phyloP scores from a whole-genome alignment of 1,140 invertebrate species.

The Penaeus indicus region DNA sequence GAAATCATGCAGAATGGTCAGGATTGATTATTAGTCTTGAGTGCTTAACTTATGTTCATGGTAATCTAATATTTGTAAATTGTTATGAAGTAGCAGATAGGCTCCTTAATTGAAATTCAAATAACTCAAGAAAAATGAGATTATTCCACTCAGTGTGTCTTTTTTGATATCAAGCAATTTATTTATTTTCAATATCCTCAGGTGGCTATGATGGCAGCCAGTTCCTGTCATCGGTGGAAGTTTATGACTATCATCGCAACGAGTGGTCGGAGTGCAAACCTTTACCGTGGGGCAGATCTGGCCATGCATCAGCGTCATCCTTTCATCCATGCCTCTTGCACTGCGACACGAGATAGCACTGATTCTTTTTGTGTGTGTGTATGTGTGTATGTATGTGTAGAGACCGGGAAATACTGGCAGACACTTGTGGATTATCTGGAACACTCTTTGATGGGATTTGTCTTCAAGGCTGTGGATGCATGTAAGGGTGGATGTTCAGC shows the following conservation, averaged over 20 bases:
- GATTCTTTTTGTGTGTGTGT: neutral
- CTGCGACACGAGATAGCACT: slow-evolving; percentile 62
- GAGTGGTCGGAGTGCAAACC: slow-evolving; percentile 82
- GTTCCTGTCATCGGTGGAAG: slow-evolving; percentile 86
- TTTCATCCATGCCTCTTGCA: slow-evolving; percentile 72
- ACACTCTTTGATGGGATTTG: too few relatives aligned
- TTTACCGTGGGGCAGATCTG: slow-evolving; percentile 88
- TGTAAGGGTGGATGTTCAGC: too few relatives aligned
- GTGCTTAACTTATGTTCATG: too few relatives aligned
- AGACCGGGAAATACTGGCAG: too few relatives aligned
- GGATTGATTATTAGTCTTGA: too few relatives aligned
- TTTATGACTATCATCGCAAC: slow-evolving; percentile 84
- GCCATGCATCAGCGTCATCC: slow-evolving; percentile 89
- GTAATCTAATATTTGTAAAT: too few relatives aligned
- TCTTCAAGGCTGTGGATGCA: too few relatives aligned
- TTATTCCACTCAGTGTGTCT: neutral
- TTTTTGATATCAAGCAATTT: neutral
- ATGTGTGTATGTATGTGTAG: too few relatives aligned
- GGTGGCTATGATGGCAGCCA: slow-evolving; percentile 87
- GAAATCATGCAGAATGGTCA: too few relatives aligned
- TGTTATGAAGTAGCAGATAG: too few relatives aligned
- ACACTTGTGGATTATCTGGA: too few relatives aligned
- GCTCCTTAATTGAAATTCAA: too few relatives aligned
- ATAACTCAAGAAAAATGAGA: neutral
- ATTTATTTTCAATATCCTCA: slow-evolving; percentile 69